Evolutionary conservation across 2,888 invertebrate genomes (phyloP).

Genomic region (Atethmia centrago): DNA sequence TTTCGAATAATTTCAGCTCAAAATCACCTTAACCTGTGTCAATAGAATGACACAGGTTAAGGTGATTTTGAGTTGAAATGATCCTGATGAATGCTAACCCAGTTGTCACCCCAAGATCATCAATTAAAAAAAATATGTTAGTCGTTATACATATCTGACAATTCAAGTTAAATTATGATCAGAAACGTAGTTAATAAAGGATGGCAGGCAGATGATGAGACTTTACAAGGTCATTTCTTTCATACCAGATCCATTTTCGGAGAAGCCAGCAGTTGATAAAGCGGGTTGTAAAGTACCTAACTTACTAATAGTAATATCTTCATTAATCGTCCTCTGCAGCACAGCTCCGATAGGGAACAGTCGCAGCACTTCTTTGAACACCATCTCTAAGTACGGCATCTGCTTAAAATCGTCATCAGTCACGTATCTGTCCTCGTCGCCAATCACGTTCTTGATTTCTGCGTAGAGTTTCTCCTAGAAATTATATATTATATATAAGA

Average conservation of each 20-base stretch:
- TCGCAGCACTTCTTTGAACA: constrained; percentile 81
- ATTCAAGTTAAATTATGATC: too few relatives aligned
- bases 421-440: constrained; percentile 73
- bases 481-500: too few relatives aligned
- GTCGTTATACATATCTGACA: too few relatives aligned
- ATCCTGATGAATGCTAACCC: too few relatives aligned
- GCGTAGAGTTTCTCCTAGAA: constrained; percentile 79
- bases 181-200: too few relatives aligned
- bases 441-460: constrained; percentile 78
- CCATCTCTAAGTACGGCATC: constrained; percentile 85
- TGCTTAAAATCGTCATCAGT: constrained; percentile 78
- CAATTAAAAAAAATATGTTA: too few relatives aligned
- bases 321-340: constrained; percentile 79
- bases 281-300: not conserved
- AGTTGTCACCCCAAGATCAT: too few relatives aligned
- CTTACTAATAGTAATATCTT: constrained; percentile 82
- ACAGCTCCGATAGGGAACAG: constrained; percentile 83
- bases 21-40: too few relatives aligned
- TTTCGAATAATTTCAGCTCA: too few relatives aligned
- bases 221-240: not conserved
- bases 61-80: too few relatives aligned
- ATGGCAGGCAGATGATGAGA: too few relatives aligned
- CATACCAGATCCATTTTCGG: not conserved
- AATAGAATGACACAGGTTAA: too few relatives aligned
- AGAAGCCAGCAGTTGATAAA: not conserved